These are phyloP conservation scores for Hyppa rectilinea DNA, from an alignment of 2,888 invertebrate species.

Conservation along the genomic window DNA sequence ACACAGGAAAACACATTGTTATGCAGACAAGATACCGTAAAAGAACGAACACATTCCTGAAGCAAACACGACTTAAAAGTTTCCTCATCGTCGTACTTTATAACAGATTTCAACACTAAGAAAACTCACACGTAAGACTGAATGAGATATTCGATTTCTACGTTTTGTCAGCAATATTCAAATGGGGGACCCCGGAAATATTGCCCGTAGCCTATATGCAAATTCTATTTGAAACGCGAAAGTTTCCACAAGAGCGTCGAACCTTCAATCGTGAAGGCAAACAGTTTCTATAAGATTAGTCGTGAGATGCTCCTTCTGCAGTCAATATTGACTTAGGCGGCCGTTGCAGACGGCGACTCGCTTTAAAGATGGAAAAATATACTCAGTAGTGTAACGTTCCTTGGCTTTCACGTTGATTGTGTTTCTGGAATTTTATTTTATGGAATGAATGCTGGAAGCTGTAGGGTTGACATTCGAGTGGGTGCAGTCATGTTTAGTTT, in stretches of 20 bases:
- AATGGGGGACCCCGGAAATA: conserved; percentile 85
- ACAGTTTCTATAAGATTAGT: conserved; percentile 89
- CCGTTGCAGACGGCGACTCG: conserved; percentile 64
- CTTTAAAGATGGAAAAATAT: conserved; percentile 62
- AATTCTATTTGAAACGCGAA: conserved; percentile 87
- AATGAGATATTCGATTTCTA: conserved; percentile 76
- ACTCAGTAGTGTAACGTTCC: conserved; percentile 55
- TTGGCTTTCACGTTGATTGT: conserved; percentile 61
- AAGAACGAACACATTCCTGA: conserved; percentile 42
- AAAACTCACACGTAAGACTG: conserved; percentile 60
- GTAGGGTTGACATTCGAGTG: conserved; percentile 51
- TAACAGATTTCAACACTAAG: conserved; percentile 58
- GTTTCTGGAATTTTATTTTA: conserved; percentile 56
- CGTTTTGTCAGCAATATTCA: conserved; percentile 86
- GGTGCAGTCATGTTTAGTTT: conserved; percentile 42
- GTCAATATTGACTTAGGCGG: conserved; percentile 85
- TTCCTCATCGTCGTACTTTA: conserved; percentile 54
- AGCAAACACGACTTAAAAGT: conserved; percentile 56
- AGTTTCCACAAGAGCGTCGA: conserved; percentile 84
- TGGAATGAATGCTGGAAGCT: conserved; percentile 49
- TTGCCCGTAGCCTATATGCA: conserved; percentile 87
- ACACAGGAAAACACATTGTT: conserved; percentile 41
- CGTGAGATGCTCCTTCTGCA: conserved; percentile 82
- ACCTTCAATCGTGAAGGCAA: conserved; percentile 86
- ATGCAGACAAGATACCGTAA: conserved; percentile 49